A percentile compares a stretch with the other conserved stretches of the same genome.
phyloP scores from a whole-genome alignment of 1,140 invertebrate species.

The Antheraea pernyi region DNA sequence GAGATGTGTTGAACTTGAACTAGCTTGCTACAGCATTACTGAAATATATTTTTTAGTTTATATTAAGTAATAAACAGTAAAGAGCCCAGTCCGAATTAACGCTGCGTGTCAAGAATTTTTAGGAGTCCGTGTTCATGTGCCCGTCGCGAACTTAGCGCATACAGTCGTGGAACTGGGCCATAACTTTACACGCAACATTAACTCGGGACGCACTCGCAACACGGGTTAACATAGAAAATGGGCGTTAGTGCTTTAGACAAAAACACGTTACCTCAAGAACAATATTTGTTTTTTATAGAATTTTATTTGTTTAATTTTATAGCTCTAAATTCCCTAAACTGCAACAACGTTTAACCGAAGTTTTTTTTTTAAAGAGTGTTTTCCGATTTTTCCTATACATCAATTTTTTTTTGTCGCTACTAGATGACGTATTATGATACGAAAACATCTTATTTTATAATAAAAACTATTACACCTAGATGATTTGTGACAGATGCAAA shows the following conservation, averaged over 20 bases:
- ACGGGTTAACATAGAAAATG: constrained; percentile 30
- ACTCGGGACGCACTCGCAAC: constrained; percentile 61
- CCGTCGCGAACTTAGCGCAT: constrained; percentile 55
- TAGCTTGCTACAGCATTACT: too few relatives aligned
- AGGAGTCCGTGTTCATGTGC: constrained; percentile 42
- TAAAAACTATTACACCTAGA: too few relatives aligned
- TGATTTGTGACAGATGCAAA: too few relatives aligned
- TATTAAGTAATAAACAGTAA: neutral
- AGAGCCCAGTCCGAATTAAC: constrained; percentile 42
- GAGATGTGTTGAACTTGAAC: too few relatives aligned
- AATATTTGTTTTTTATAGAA: neutral
- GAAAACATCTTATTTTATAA: too few relatives aligned
- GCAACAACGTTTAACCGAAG: too few relatives aligned
- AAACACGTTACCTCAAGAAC: neutral
- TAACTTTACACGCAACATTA: constrained; percentile 75
- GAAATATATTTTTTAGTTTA: neutral
- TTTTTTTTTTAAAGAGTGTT: too few relatives aligned
- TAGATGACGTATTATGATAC: too few relatives aligned
- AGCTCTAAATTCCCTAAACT: too few relatives aligned
- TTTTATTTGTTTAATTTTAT: too few relatives aligned
- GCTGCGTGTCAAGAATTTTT: constrained; percentile 58
- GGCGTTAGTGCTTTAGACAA: constrained; percentile 13
- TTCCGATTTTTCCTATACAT: too few relatives aligned
- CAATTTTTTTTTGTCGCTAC: too few relatives aligned
- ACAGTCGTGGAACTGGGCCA: constrained; percentile 61